These are phyloP conservation scores for Planococcus citri DNA, from an alignment of 1,140 invertebrate species.

Conservation along the genomic window DNA sequence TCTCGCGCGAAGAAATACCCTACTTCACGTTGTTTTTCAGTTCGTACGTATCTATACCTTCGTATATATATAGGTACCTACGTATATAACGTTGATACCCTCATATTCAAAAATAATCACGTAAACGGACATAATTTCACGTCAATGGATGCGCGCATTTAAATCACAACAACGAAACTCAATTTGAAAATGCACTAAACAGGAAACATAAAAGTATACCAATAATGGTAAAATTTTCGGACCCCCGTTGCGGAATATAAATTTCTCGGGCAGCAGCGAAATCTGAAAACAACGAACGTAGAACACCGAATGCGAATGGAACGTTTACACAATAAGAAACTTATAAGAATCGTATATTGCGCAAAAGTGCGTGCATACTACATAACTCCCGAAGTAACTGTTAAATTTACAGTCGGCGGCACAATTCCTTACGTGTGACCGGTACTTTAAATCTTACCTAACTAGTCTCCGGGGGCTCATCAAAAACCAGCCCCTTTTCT, in stretches of 20 bases:
- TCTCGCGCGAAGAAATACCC: too few species aligned
- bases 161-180: neutral
- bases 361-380: neutral
- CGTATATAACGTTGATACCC: too few species aligned
- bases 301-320: too few species aligned
- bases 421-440: constrained; percentile 6
- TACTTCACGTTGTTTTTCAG: too few species aligned
- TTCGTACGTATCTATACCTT: too few species aligned
- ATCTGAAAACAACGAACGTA: neutral
- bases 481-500: neutral
- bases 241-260: constrained; percentile 5
- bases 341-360: neutral
- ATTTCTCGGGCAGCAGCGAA: neutral
- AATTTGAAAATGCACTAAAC: neutral
- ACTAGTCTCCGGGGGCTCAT: neutral
- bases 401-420: constrained; percentile 6
- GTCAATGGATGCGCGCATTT: neutral
- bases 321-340: neutral
- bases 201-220: neutral
- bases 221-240: constrained; percentile 3
- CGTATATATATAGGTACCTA: too few species aligned
- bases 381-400: constrained; percentile 6
- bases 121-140: neutral
- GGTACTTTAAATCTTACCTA: constrained; percentile 7
- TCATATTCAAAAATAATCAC: neutral